Evolutionary conservation across 2,113 vertebrate species (phyloP), one percentile per base, ranked within the genome.

Genomic region (Saguinus midas): DNA sequence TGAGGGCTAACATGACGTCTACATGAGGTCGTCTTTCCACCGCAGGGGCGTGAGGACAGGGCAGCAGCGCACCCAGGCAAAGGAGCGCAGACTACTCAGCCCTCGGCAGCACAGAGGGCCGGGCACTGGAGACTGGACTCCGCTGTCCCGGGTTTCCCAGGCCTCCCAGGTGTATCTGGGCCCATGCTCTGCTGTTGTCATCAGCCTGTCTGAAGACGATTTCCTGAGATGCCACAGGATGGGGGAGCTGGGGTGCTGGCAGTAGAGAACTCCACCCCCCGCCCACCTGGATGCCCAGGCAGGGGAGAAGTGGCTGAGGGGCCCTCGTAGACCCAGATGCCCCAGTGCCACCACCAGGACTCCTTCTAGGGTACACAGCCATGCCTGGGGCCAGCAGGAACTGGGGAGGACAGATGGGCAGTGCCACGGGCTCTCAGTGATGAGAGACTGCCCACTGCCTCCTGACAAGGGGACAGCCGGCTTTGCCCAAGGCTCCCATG

Each of bases 61-160:
- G 50, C 3, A 3, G 5, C 20, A 55, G 18, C 0, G 1, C 20
- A n/a, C 32, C 9, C 17, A 23, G 8, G 72, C 27, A 35, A 57
- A n/a, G 52, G n/a, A 29, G 58, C 11, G 8, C 10, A 29, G 25
- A 12, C 61, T 27, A 27, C 12, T 16, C n/a, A 55, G 82, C 48
- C 78, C 13, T 3, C 4, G 11, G 61, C 29, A n/a, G 29, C 20
- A 80, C 27, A 29, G 61, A 64, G 5, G 27, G 2, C 61, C 2
- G 12, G 61, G 27, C 12, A 1, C 27, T 64, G 27, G 27, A 29
- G 61, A 64, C 61, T 29, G 13, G 27, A 32, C 61, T 64, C 61
- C 5, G 2, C 12, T 6, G 61, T 13, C 61, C 61, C 1, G 10
- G 61, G 61, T 61, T 27, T 61, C 25, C 58, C 58, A 61, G 58